These are phyloP conservation scores for Pelusios castaneus DNA, from an alignment of 2,113 vertebrate genomes.

Conservation along the genomic window DNA sequence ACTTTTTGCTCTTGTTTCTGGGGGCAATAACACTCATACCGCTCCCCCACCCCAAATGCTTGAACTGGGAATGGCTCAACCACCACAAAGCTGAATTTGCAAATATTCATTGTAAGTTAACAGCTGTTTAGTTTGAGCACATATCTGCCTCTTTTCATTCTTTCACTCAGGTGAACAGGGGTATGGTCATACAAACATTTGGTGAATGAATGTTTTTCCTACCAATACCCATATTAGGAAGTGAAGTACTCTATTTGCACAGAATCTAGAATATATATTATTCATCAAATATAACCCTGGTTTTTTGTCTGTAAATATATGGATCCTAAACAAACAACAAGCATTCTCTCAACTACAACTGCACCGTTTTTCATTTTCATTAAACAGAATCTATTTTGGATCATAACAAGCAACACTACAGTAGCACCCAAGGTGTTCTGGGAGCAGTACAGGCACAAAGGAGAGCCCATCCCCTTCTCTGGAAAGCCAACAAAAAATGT, in stretches of 20 bases:
- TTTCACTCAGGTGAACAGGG: neutral
- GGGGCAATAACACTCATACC: neutral
- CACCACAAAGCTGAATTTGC: neutral
- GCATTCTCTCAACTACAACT: rapidly evolving
- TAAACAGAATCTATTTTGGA: neutral
- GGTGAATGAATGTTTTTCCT: neutral
- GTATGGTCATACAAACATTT: neutral
- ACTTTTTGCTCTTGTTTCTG: no score
- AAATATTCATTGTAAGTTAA: no score
- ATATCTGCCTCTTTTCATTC: neutral
- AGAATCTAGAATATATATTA: neutral
- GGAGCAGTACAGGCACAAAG: neutral
- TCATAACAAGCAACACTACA: neutral
- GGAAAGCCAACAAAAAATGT: neutral
- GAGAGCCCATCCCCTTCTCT: neutral
- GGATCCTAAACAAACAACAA: neutral
- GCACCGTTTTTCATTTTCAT: neutral
- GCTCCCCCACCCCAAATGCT: neutral
- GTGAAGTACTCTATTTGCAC: neutral
- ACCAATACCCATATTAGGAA: neutral
- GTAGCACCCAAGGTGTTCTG: neutral
- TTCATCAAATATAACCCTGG: neutral
- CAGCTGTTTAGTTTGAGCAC: neutral
- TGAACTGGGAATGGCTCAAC: neutral
- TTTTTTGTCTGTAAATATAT: neutral